Percentiles rank a stretch among this genome's conserved stretches.
Conservation (phyloP, 2,888 invertebrate species). For the Tenodera sinensis region DNA sequence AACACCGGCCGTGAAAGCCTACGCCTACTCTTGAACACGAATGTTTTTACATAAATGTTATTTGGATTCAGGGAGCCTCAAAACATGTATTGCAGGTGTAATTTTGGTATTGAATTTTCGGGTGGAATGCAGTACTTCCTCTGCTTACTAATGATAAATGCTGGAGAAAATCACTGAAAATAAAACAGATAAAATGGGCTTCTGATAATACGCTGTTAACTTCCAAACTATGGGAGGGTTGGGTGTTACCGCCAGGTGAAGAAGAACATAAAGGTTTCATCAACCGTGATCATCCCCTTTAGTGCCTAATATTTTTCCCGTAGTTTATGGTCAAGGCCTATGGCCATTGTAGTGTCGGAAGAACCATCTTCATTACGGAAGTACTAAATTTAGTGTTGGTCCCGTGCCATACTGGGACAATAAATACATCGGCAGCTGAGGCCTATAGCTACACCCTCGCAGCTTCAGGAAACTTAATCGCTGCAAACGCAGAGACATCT, state of each 20-base stretch:
- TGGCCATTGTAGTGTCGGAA: not conserved
- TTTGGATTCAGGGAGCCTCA: no score
- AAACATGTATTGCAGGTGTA: no score
- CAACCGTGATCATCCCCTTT: not conserved
- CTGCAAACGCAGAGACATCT: not conserved
- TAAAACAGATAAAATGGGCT: not conserved
- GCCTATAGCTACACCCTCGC: no score
- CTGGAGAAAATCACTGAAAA: no score
- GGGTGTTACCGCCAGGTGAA: not conserved
- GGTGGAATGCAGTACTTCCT: no score
- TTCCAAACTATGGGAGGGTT: not conserved
- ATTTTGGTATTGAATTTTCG: no score
- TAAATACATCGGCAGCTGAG: not conserved
- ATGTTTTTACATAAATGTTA: no score
- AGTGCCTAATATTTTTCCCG: not conserved
- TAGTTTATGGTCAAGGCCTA: not conserved
- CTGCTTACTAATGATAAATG: no score
- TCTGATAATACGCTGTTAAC: no score
- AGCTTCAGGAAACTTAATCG: no score
- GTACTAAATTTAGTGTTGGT: not conserved
- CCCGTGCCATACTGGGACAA: not conserved
- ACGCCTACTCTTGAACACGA: no score
- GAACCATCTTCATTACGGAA: not conserved
- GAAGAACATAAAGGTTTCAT: not conserved
- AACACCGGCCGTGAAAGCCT: no score